phyloP scores from a whole-genome alignment of 2,797 vertebrate genomes.

The Syncerus caffer region DNA sequence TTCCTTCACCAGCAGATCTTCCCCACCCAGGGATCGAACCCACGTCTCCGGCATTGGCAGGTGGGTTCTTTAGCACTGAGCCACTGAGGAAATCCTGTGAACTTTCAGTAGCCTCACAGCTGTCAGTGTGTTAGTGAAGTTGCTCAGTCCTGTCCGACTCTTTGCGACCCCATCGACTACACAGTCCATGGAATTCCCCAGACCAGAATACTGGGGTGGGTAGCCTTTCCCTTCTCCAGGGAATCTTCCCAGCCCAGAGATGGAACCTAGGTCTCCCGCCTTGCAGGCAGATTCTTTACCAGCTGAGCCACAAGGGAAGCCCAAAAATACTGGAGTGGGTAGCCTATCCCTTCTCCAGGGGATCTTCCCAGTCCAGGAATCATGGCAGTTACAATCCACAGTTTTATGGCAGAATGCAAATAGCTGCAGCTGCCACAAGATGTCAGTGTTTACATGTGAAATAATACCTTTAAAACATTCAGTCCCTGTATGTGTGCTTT shows the following conservation, averaged over 20 bases:
- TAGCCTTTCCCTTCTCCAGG: neutral
- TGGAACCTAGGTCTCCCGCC: neutral
- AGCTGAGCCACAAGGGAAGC: neutral
- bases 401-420: neutral
- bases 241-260: neutral
- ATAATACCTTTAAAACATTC: neutral
- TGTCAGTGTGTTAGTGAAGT: neutral
- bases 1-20: neutral
- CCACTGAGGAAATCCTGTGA: neutral
- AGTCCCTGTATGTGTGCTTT: neutral
- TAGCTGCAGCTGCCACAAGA: slow-evolving; percentile 63
- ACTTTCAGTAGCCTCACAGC: neutral
- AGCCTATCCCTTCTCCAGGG: neutral
- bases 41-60: neutral
- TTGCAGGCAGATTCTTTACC: neutral
- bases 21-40: neutral
- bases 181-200: neutral
- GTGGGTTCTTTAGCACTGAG: neutral
- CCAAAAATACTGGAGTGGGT: neutral
- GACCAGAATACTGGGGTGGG: neutral
- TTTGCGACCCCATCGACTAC: neutral
- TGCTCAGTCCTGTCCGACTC: neutral
- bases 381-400: neutral
- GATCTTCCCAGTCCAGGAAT: neutral
- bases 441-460: slow-evolving; percentile 66